A percentile compares a stretch with the other conserved stretches of the same genome.
These are phyloP conservation scores for Tigriopus californicus DNA, from an alignment of 2,888 invertebrate genomes.

Conservation along the genomic window DNA sequence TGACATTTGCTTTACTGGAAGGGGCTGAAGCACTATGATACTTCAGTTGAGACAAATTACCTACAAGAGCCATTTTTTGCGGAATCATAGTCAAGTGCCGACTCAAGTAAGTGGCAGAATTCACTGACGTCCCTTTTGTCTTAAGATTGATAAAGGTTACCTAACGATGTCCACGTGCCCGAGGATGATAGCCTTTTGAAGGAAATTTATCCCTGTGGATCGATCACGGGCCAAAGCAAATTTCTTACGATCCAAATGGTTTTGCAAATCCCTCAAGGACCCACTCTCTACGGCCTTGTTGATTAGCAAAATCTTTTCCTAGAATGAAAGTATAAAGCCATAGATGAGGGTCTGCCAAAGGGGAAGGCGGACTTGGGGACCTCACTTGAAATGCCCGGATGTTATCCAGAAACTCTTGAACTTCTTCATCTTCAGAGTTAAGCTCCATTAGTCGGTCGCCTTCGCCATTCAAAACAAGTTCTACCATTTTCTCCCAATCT, in stretches of 20 bases:
- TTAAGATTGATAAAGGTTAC: conserved; percentile 23
- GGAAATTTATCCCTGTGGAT: conserved; percentile 43
- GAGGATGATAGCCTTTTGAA: conserved; percentile 61
- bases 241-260: conserved; percentile 33
- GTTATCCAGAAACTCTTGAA: conserved; percentile 65
- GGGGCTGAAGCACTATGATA: too few species aligned
- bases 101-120: too few species aligned
- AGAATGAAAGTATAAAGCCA: background rate
- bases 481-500: conserved; percentile 63
- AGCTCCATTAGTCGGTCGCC: conserved; percentile 60
- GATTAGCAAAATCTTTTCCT: conserved; percentile 23
- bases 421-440: conserved; percentile 59
- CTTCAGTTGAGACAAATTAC: too few species aligned
- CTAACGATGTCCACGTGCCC: conserved; percentile 49
- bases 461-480: conserved; percentile 73
- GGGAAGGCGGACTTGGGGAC: background rate
- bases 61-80: too few species aligned
- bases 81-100: too few species aligned
- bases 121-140: background rate
- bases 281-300: conserved; percentile 23
- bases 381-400: conserved; percentile 76
- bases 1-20: too few species aligned
- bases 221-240: conserved; percentile 44
- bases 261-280: conserved; percentile 26
- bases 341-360: background rate